Percentiles rank a stretch among this genome's conserved stretches.
Conservation (phyloP, 2,113 vertebrate genomes). For the Trachemys scripta region DNA sequence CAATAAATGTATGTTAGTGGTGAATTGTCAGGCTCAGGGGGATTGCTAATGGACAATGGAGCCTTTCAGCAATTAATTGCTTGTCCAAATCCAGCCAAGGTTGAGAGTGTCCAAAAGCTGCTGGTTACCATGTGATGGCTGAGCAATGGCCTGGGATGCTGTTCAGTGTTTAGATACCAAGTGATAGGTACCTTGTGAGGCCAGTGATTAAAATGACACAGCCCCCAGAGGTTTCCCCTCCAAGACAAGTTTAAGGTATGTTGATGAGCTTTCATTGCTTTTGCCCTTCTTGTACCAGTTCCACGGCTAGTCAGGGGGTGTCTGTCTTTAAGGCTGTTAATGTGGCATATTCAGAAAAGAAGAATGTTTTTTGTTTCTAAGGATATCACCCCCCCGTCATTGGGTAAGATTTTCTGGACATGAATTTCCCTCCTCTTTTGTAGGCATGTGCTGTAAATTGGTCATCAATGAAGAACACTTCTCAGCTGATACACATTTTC, state of each 20-base stretch:
- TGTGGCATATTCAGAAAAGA: neutral
- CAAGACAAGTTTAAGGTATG: neutral
- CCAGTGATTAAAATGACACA: neutral
- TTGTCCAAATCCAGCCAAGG: neutral
- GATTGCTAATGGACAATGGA: accelerated
- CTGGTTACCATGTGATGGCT: neutral
- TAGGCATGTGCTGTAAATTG: neutral
- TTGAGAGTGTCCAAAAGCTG: neutral
- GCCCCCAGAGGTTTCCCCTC: accelerated
- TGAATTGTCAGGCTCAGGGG: neutral
- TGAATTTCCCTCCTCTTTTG: neutral
- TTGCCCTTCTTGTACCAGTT: neutral
- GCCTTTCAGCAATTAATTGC: neutral
- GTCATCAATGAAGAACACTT: neutral
- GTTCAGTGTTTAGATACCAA: neutral
- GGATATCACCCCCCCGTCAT: slow-evolving; percentile 7
- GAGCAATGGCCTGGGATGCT: neutral
- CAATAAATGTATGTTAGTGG: neutral
- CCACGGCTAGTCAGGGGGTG: neutral
- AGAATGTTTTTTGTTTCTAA: neutral
- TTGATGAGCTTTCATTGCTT: accelerated
- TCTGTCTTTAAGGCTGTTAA: neutral
- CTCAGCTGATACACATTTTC: neutral
- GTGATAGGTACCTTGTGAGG: neutral
- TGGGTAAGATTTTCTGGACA: neutral